These are phyloP conservation scores for Tenrec ecaudatus DNA, from an alignment of 2,113 vertebrate species.

Conservation along the genomic window DNA sequence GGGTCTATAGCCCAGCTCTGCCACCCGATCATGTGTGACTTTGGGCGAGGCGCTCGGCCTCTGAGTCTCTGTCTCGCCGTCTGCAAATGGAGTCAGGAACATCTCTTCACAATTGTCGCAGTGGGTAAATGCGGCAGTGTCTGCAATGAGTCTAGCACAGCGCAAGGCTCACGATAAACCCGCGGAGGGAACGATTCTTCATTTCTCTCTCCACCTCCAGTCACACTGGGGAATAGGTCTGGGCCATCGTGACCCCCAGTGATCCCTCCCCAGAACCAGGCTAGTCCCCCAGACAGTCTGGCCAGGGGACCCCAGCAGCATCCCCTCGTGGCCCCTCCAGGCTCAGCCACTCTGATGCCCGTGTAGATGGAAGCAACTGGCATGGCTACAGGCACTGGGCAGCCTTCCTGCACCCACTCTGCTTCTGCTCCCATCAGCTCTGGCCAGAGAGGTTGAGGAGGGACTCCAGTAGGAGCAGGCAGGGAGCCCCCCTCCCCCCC, in stretches of 20 bases:
- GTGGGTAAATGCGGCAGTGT: not conserved
- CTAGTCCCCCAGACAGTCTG: not conserved
- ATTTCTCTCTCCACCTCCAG: not conserved
- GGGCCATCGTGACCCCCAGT: not conserved
- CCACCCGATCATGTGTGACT: not conserved
- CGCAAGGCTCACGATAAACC: not conserved
- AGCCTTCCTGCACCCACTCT: not conserved
- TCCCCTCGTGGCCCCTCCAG: not conserved
- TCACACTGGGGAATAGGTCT: not conserved
- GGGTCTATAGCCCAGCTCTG: not conserved
- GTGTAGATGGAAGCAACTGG: not conserved
- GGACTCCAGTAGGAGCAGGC: slow-evolving; percentile 58
- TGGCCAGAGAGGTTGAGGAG: slow-evolving; percentile 36
- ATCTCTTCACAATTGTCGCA: not conserved
- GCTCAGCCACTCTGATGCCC: fast-evolving
- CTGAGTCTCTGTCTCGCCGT: not conserved
- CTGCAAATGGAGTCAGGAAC: not conserved
- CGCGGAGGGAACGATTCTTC: not conserved
- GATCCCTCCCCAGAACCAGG: not conserved
- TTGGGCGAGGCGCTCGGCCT: not conserved
- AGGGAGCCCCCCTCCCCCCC: not conserved
- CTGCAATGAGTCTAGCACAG: not conserved
- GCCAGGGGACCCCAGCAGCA: fast-evolving
- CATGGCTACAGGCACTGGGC: not conserved
- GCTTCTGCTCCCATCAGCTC: not conserved